Conservation (phyloP, 2,797 vertebrate genomes). For the Betta splendens region DNA sequence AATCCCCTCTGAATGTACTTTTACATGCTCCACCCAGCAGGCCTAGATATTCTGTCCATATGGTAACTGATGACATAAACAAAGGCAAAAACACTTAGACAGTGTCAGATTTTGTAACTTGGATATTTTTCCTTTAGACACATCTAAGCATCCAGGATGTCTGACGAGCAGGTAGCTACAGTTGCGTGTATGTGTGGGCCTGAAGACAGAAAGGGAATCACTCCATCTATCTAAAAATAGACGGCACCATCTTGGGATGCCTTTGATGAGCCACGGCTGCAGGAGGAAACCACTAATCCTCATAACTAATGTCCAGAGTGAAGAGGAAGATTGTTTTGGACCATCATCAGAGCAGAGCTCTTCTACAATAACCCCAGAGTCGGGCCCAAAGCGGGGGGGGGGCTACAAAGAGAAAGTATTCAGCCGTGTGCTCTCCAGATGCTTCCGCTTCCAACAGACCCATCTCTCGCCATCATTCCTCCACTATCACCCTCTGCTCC, state of each 20-base stretch:
- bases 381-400: slow-evolving; percentile 1
- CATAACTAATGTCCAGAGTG: slow-evolving; percentile 69
- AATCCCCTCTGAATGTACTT: too few species aligned
- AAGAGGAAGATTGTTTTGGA: slow-evolving; percentile 74
- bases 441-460: slow-evolving; percentile 65
- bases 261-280: slow-evolving; percentile 53
- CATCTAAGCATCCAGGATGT: slow-evolving; percentile 24
- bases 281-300: slow-evolving; percentile 75
- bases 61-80: too few species aligned
- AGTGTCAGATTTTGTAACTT: too few species aligned
- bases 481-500: slow-evolving; percentile 39
- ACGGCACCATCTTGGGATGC: slow-evolving; percentile 28
- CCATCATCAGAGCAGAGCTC: slow-evolving; percentile 67
- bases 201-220: slow-evolving; percentile 41
- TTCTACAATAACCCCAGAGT: slow-evolving; percentile 29
- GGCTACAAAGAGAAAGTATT: slow-evolving; percentile 16
- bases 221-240: slow-evolving; percentile 74
- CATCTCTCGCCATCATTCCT: slow-evolving; percentile 46
- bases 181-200: slow-evolving; percentile 36
- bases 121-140: too few species aligned
- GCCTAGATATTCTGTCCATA: not conserved
- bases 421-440: slow-evolving; percentile 75
- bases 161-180: slow-evolving; percentile 27
- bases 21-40: not conserved
- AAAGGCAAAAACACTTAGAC: too few species aligned